phyloP scores from a whole-genome alignment of 2,113 vertebrate genomes.

The Apteryx mantelli region DNA sequence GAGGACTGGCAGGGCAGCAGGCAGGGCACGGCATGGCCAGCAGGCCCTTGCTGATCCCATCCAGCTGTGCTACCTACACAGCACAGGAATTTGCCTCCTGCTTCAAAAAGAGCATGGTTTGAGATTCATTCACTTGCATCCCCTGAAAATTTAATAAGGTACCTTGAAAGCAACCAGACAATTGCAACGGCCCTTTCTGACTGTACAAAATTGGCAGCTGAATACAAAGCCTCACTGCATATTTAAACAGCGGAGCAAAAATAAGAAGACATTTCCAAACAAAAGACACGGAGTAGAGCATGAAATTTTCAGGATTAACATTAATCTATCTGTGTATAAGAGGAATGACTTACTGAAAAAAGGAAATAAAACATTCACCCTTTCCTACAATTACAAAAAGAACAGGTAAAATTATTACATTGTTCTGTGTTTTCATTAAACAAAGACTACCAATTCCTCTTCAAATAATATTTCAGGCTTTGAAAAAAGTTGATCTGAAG shows the following conservation, averaged over 20 bases:
- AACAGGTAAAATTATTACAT: neutral
- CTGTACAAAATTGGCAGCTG: neutral
- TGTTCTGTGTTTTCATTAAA: neutral
- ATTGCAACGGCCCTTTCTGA: neutral
- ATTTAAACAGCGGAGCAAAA: neutral
- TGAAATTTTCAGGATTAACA: neutral
- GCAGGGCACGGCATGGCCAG: accelerated
- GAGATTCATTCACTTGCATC: neutral
- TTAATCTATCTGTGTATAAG: neutral
- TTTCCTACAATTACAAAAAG: neutral
- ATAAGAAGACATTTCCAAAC: neutral
- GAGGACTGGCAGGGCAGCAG: accelerated
- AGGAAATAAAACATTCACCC: neutral
- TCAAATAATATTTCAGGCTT: neutral
- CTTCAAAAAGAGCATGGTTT: accelerated
- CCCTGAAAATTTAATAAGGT: neutral
- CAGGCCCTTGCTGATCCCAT: accelerated
- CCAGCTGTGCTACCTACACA: no score
- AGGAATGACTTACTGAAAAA: neutral
- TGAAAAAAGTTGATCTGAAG: neutral
- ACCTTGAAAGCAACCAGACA: neutral
- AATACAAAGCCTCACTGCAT: neutral
- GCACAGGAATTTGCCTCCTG: accelerated
- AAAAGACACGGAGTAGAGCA: neutral
- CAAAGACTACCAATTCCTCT: neutral